Evolutionary conservation across 2,888 invertebrate genomes (phyloP).

Genomic region (Latheticus oryzae): DNA sequence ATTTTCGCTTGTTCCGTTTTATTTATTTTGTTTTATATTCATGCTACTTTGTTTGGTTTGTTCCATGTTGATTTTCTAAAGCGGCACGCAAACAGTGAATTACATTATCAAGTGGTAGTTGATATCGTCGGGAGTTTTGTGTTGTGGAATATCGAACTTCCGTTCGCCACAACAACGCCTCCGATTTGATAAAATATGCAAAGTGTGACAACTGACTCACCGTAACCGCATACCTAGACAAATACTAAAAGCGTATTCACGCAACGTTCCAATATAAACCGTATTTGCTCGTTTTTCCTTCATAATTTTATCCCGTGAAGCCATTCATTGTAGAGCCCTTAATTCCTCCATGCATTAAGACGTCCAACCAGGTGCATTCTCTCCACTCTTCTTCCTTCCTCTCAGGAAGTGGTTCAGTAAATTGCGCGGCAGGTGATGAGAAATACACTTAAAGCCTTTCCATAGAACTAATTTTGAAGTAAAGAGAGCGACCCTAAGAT

Average conservation of each 20-base stretch:
- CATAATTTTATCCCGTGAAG: too few relatives aligned
- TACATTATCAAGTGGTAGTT: constrained; percentile 30
- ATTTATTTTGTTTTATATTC: constrained; percentile 19
- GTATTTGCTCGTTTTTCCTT: too few relatives aligned
- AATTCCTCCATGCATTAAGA: too few relatives aligned
- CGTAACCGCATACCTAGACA: too few relatives aligned
- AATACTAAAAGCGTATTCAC: too few relatives aligned
- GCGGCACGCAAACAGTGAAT: constrained; percentile 34
- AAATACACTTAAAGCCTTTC: not conserved
- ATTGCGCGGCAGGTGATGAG: constrained; percentile 4
- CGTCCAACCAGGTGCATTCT: not conserved
- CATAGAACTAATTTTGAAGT: constrained; percentile 15
- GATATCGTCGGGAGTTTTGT: constrained; percentile 25
- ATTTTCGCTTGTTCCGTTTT: constrained; percentile 3
- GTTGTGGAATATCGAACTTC: constrained; percentile 30
- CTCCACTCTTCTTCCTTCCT: not conserved
- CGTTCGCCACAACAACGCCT: constrained; percentile 23
- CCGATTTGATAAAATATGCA: constrained; percentile 19
- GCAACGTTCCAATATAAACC: too few relatives aligned
- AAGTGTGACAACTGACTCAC: constrained; percentile 1
- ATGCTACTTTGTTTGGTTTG: constrained; percentile 16
- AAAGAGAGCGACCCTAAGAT: constrained; percentile 6
- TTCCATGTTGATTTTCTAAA: constrained; percentile 29
- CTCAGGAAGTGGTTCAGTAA: constrained; percentile 1
- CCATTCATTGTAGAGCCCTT: too few relatives aligned